Evolutionary conservation across 2,113 vertebrate species (phyloP).

Genomic region (Atrichornis clamosus): DNA sequence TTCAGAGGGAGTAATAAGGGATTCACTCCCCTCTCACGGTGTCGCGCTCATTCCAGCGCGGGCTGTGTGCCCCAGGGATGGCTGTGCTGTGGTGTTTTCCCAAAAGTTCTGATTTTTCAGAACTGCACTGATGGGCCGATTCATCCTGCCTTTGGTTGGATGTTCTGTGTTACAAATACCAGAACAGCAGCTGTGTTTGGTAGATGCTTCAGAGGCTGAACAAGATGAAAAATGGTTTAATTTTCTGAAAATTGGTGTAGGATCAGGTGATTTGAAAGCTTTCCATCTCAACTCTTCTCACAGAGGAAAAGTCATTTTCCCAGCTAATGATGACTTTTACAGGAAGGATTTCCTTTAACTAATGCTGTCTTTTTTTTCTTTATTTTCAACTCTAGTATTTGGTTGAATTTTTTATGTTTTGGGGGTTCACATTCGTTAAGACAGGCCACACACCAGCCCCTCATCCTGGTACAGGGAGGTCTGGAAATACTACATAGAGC

Average conservation of each 20-base stretch:
- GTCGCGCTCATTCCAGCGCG: neutral
- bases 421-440: neutral
- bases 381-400: neutral
- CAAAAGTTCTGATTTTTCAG: neutral
- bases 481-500: neutral
- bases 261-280: neutral
- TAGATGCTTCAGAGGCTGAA: neutral
- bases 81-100: neutral
- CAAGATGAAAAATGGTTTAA: neutral
- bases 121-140: neutral
- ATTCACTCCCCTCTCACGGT: rapidly evolving
- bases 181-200: neutral
- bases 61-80: neutral
- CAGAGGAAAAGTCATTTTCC: neutral
- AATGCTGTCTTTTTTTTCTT: neutral
- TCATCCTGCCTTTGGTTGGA: neutral
- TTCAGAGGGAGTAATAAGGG: neutral
- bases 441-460: neutral
- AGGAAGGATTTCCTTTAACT: neutral
- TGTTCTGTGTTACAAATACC: neutral
- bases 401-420: neutral
- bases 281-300: neutral
- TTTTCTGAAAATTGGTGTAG: neutral
- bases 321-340: neutral
- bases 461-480: too few species aligned